Evolutionary conservation across 2,888 invertebrate genomes (phyloP).

Genomic region (Thereva nobilitata): DNA sequence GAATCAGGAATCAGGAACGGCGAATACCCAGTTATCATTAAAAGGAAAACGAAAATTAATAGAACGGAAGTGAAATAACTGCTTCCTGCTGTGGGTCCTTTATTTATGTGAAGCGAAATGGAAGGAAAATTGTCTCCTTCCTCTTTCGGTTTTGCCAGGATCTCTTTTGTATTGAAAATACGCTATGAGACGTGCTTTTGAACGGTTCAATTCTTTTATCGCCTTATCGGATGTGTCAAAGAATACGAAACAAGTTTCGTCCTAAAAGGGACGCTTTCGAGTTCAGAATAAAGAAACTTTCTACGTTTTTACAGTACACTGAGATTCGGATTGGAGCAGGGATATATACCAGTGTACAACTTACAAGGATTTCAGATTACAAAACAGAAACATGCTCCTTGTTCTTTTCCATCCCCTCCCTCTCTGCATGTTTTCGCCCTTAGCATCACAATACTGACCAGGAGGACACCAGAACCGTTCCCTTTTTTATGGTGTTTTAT

Average conservation of each 20-base stretch:
- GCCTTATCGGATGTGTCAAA: constrained; percentile 27
- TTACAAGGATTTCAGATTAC: too few species aligned
- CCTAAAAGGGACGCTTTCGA: neutral
- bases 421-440: too few species aligned
- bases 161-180: neutral
- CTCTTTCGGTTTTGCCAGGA: constrained; percentile 27
- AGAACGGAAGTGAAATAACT: constrained; percentile 41
- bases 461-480: too few species aligned
- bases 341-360: too few species aligned
- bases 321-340: too few species aligned
- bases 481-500: too few species aligned
- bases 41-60: constrained; percentile 40
- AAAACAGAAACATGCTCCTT: too few species aligned
- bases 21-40: constrained; percentile 34
- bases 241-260: constrained; percentile 27
- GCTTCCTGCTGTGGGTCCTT: constrained; percentile 39
- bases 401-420: too few species aligned
- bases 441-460: too few species aligned
- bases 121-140: constrained; percentile 37
- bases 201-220: constrained; percentile 31
- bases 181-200: constrained; percentile 26
- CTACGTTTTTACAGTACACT: too few species aligned
- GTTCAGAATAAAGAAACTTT: too few species aligned
- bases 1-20: constrained; percentile 21
- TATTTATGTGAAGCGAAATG: constrained; percentile 40